A percentile compares a stretch with the other conserved stretches of the same genome.
Conservation (phyloP, 92 coral and sea anemone species). For the Actinernus sp. region DNA sequence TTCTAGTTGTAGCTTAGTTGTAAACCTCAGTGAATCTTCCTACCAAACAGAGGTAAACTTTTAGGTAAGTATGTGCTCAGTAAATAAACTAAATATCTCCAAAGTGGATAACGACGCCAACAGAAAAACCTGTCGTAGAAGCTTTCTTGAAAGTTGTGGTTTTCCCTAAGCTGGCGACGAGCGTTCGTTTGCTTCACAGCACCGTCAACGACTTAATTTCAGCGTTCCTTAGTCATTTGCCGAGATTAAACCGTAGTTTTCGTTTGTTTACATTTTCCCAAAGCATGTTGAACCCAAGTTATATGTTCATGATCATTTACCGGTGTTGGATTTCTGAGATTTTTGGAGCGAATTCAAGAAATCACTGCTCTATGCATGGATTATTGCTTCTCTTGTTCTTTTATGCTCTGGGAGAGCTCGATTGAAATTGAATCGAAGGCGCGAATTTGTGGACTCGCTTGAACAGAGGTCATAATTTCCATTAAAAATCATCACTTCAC, state of each 20-base stretch:
- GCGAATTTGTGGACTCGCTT: neutral
- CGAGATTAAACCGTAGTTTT: neutral
- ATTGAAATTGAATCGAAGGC: neutral
- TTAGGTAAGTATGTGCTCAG: conserved; percentile 15
- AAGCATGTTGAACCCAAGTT: conserved; percentile 10
- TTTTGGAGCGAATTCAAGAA: conserved; percentile 52
- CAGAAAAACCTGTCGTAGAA: no score
- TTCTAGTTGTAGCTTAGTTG: conserved; percentile 41
- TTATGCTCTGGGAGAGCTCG: no score
- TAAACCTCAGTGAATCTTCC: conserved; percentile 18
- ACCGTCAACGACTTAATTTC: neutral
- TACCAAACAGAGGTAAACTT: conserved; percentile 12
- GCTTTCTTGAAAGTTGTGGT: conserved; percentile 23
- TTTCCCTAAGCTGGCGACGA: conserved; percentile 43
- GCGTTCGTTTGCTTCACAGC: no score
- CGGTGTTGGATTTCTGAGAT: conserved; percentile 36
- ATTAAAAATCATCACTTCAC: no score
- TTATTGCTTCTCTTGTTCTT: neutral
- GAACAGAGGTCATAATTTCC: neutral
- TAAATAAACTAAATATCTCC: neutral
- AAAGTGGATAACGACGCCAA: neutral
- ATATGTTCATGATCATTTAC: conserved; percentile 1
- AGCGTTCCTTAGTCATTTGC: neutral
- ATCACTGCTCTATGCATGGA: conserved; percentile 6
- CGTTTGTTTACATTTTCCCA: conserved; percentile 43